Evolutionary conservation across 2,888 invertebrate genomes (phyloP), one percentile per base, ranked within the genome.

Genomic region (Cantharis lateralis): DNA sequence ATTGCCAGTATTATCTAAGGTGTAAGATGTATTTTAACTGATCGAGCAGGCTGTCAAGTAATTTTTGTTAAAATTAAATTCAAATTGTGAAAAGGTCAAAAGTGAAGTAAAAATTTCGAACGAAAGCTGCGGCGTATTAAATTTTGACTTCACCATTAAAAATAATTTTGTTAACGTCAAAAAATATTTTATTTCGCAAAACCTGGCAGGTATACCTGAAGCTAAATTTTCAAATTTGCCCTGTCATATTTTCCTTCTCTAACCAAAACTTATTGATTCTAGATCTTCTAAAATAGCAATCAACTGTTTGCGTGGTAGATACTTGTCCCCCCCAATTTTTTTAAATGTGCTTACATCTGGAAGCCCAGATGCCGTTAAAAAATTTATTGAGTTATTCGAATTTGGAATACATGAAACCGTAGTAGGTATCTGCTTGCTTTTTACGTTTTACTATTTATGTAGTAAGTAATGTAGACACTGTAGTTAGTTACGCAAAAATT

Each of bases 401-500:
- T n/a, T 48, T 48, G n/a, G 0, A 7, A 7, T 48, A 48, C n/a
- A n/a, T n/a, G 48, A n/a, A 48, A 48, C n/a, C 9, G 48, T 48
- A 48, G 26, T 48, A 48, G 18, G 10, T 68, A 10, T 15, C 11
- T 10, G 10, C 15, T 16, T 15, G 16, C 32, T 70, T 74, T 70
- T 70, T 61, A 48, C 24, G 70, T 16, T 48, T 48, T n/a, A 11
- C 75, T 75, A 75, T 75, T 75, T 75, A 71, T 66, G 70, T 70
- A 63, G 61, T 62, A 32, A 48, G 61, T 62, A 32, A 48, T 70
- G 66, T 26, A 75, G n/a, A 66, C 48, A 32, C 32, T 70, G 66
- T 26, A 71, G n/a, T 71, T 64, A 20, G 75, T 75, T 75, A 70
- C 75, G 75, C 75, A 75, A 75, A 75, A 75, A 24, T 64, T 71